phyloP scores from a whole-genome alignment of 2,888 invertebrate genomes.

The Tachina lurida region DNA sequence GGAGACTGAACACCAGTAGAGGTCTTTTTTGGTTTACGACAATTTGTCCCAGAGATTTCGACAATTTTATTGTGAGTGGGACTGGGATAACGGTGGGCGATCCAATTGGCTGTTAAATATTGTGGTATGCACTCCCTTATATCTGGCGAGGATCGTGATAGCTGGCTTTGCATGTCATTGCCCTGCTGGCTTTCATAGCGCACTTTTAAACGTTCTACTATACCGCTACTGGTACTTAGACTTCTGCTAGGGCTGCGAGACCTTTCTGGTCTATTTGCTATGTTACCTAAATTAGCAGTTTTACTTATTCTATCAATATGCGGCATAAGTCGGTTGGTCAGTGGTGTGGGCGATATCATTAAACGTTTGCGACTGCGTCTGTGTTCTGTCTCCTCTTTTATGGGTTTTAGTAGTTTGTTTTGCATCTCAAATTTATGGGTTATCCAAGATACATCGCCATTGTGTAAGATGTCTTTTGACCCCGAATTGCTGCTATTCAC shows the following conservation, averaged over 20 bases:
- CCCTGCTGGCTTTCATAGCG: slow-evolving; percentile 84
- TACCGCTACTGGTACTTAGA: slow-evolving; percentile 80
- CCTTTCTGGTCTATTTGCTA: slow-evolving; percentile 54
- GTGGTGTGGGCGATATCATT: slow-evolving; percentile 85
- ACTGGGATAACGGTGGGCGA: slow-evolving; percentile 90
- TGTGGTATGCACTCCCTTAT: slow-evolving; percentile 89
- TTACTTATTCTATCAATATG: slow-evolving; percentile 96
- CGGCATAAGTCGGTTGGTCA: slow-evolving; percentile 89
- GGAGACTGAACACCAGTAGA: slow-evolving; percentile 26
- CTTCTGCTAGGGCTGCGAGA: slow-evolving; percentile 68
- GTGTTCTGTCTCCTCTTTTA: slow-evolving; percentile 75
- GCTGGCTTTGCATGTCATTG: slow-evolving; percentile 6
- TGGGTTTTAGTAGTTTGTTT: slow-evolving; percentile 69
- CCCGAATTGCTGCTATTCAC: slow-evolving; percentile 85
- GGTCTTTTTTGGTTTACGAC: not conserved
- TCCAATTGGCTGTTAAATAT: slow-evolving; percentile 91
- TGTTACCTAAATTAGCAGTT: slow-evolving; percentile 85
- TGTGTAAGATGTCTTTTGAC: slow-evolving; percentile 84
- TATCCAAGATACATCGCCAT: slow-evolving; percentile 86
- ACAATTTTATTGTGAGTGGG: slow-evolving; percentile 85
- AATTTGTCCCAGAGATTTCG: not conserved
- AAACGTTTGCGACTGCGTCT: slow-evolving; percentile 82
- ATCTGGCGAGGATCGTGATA: slow-evolving; percentile 92
- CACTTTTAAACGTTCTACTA: slow-evolving; percentile 88
- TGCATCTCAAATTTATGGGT: slow-evolving; percentile 85